Evolutionary conservation across 2,888 invertebrate genomes (phyloP), one percentile per base, ranked within the genome.

Genomic region (Morpho deidamia): DNA sequence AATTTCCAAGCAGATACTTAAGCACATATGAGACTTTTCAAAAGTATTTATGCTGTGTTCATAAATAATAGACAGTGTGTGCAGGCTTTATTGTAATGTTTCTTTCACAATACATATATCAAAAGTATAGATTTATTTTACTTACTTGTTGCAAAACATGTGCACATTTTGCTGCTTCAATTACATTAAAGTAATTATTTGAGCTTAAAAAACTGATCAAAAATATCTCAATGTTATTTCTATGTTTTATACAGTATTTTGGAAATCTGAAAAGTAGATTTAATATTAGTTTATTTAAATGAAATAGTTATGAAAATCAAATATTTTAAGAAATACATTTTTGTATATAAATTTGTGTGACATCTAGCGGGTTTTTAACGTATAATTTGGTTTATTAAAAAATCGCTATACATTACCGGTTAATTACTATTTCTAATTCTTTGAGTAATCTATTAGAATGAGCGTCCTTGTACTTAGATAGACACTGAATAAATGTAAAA

Each of bases 161-260:
- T 14, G 76, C 76, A 75, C 86, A 86, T 69, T 84, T 87, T 40
- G 85, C 88, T 55, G 85, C 84, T 60, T 72, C 74, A 61, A 88
- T 74, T 4, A 82, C 86, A 74, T 71, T 72, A 60, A 66, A 70
- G 54, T 73, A 75, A 62, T 76, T 80, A n/a, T 55, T 69, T 5
- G 76, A 71, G 38, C 71, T 71, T 50, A 88, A 57, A 55, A 78
- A 84, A 46, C 72, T 54, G n/a, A 55, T 53, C 48, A 88, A 59
- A 54, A 73, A 75, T 37, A 63, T 69, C 60, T 88, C 89, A 58
- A 81, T 77, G 10, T 75, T 71, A 7, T 51, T 55, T n/a, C 86
- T 69, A 57, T 87, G 80, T 11, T 80, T 68, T 23, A 79, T 76
- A 62, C 87, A 88, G 56, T 77, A 84, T 53, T 81, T 87, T 7